Evolutionary conservation across 2,888 invertebrate genomes (phyloP), one percentile per base, ranked within the genome.

Genomic region (Pecten maximus): DNA sequence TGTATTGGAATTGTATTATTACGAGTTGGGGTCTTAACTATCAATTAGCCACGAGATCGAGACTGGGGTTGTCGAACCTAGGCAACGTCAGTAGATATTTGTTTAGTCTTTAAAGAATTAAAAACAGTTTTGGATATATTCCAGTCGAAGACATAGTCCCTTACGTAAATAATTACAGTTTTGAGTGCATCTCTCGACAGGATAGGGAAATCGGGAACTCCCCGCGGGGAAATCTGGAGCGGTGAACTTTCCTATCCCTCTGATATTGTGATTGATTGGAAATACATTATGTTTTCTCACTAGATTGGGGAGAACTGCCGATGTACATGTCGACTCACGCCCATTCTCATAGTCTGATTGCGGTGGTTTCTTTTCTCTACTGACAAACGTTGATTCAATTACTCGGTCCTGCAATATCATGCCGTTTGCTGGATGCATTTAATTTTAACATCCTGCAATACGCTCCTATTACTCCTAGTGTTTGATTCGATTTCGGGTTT

Each of bases 151-250:
- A 74, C 28, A 74, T 35, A 35, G 74, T 74, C 19, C 10, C 74
- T 74, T 74, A 28, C 74, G 74, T 74, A 74, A 74, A 74, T 74
- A 74, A 74, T 74, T 74, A 74, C 74, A 74, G 74, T 74, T 28
- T 10, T 74, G 74, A 74, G 74, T 74, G 74, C 74, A 74, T 74
- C 74, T 54, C 54, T 54, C 54, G n/a, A 19, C 54, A n/a, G 19
- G 54, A 54, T 54, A 54, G 28, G 8, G 10, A 35, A 74, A 74
- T 74, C 74, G 74, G 35, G 74, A 28, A 74, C 74, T 74, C 74
- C 74, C 74, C 15, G 28, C 74, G 74, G 74, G 23, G 74, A 74
- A 74, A 74, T 74, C 28, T 74, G 74, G 74, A 74, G 74, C 74
- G 16, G 10, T 74, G 74, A 74, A 35, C 28, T 74, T 74, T 35